phyloP scores from a whole-genome alignment of 2,113 vertebrate genomes.

The Elephantulus edwardii region DNA sequence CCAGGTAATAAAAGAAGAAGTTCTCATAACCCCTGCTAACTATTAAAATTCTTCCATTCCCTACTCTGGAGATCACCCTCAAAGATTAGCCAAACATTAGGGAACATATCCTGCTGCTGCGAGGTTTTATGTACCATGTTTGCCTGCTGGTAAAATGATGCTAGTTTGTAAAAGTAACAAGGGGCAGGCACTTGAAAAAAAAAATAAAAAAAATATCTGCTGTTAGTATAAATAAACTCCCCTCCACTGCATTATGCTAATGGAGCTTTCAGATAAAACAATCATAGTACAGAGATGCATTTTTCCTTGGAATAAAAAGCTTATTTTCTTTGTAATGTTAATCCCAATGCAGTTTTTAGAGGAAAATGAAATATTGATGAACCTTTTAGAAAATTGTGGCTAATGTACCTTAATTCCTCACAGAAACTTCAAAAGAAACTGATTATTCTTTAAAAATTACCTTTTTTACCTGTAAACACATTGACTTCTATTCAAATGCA shows the following conservation, averaged over 20 bases:
- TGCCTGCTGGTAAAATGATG: constrained; percentile 41
- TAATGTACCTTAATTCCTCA: constrained; percentile 51
- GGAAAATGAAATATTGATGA: constrained; percentile 75
- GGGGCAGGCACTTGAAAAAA: background rate
- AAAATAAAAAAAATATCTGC: background rate
- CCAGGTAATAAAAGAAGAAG: background rate
- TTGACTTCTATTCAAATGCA: background rate
- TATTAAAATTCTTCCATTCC: constrained; percentile 19
- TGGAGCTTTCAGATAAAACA: background rate
- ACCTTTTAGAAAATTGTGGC: constrained; percentile 29
- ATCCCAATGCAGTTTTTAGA: constrained; percentile 47
- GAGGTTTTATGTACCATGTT: constrained; percentile 11
- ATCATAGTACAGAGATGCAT: background rate
- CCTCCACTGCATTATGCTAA: background rate
- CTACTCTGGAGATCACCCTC: constrained; percentile 34
- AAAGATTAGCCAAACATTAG: constrained; percentile 51
- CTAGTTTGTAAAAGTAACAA: constrained; percentile 37
- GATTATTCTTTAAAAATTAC: constrained; percentile 37
- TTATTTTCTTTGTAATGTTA: constrained; percentile 63
- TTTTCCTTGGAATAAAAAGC: constrained; percentile 44
- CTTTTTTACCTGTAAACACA: constrained; percentile 37
- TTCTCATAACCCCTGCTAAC: background rate
- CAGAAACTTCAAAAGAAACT: constrained; percentile 56
- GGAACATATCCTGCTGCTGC: constrained; percentile 2
- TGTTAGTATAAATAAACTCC: constrained; percentile 24